These are phyloP conservation scores for Styela clava DNA, from an alignment of 23 tunicate species.

Conservation along the genomic window DNA sequence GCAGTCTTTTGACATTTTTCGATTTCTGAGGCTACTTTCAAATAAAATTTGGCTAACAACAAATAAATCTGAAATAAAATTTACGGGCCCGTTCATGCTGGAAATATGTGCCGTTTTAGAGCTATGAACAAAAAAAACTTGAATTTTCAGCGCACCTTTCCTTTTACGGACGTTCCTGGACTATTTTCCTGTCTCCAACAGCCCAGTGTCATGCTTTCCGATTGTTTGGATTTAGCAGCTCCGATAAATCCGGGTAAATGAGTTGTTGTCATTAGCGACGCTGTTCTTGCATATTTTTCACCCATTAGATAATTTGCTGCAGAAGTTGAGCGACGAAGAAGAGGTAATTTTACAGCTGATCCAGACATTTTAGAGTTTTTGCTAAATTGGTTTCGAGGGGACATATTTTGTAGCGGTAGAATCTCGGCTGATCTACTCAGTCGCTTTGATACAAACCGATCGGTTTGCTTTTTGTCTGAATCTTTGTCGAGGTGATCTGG, in stretches of 20 bases:
- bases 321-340: neutral
- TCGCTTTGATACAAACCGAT: neutral
- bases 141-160: neutral
- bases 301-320: neutral
- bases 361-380: neutral
- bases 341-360: neutral
- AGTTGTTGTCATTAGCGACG: neutral
- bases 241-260: conserved; percentile 13
- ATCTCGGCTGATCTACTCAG: neutral
- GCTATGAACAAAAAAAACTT: no score
- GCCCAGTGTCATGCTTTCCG: neutral
- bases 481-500: neutral
- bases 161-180: neutral
- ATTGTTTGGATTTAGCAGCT: neutral
- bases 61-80: no score
- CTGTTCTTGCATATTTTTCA: conserved; percentile 1
- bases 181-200: conserved; percentile 7
- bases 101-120: no score
- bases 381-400: neutral
- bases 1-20: no score
- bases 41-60: no score
- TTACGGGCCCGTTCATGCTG: no score
- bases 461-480: neutral
- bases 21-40: no score
- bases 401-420: neutral